Conservation (phyloP, 2,888 invertebrate species). For the Cataglyphis rosenhaueri region DNA sequence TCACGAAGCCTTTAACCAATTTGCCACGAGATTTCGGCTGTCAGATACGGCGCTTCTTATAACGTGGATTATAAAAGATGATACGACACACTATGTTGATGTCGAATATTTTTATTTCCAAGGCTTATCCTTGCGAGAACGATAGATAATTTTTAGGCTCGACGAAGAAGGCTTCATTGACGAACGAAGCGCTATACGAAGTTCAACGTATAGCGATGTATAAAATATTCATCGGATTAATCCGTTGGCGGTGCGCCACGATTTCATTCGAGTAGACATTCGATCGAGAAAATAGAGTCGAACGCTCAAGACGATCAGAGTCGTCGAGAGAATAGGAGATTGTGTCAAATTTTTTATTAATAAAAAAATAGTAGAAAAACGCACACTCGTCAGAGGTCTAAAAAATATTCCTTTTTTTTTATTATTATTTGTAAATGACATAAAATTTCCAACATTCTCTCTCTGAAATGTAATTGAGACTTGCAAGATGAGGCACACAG, state of each 20-base stretch:
- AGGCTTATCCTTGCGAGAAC: not conserved
- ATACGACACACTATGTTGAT: constrained; percentile 46
- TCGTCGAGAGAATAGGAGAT: not conserved
- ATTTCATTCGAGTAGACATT: constrained; percentile 5
- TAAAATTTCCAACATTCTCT: not conserved
- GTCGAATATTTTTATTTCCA: constrained; percentile 33
- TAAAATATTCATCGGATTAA: constrained; percentile 36
- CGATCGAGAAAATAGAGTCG: constrained; percentile 1
- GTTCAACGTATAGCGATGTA: not conserved
- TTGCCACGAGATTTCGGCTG: constrained; percentile 61
- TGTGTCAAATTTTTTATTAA: not conserved
- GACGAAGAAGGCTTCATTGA: not conserved
- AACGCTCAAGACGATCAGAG: not conserved
- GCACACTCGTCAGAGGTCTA: not conserved
- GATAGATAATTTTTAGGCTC: constrained; percentile 9
- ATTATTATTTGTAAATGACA: not conserved
- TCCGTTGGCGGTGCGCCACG: not conserved
- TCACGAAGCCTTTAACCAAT: constrained; percentile 66
- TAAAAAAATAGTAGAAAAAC: not conserved
- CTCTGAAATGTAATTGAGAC: not conserved
- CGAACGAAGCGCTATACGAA: not conserved
- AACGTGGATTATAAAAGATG: constrained; percentile 43
- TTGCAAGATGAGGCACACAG: not conserved
- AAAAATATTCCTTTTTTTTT: not conserved
- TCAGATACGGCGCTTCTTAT: constrained; percentile 55